Conservation (phyloP, 2,797 vertebrate species). For the Eulemur albifrons region DNA sequence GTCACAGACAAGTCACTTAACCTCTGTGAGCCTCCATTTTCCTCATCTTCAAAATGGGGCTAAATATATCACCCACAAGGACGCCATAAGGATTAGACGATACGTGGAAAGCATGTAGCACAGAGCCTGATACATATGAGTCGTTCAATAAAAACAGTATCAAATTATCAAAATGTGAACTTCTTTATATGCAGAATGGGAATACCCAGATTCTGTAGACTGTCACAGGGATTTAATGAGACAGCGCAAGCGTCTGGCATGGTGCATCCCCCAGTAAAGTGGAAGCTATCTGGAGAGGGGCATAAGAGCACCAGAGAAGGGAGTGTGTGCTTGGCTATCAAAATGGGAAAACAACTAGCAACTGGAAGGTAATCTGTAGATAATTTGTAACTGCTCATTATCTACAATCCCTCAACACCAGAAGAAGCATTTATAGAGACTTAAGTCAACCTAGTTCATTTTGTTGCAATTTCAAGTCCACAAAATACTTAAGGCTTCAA, state of each 20-base stretch:
- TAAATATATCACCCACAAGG: neutral
- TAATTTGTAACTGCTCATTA: neutral
- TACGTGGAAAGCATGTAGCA: neutral
- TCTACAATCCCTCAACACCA: neutral
- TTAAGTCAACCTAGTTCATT: neutral
- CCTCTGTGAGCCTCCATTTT: neutral
- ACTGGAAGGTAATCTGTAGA: neutral
- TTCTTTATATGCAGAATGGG: neutral
- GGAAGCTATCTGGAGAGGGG: neutral
- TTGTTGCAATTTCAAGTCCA: slow-evolving; percentile 38
- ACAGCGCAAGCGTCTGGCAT: rapidly evolving
- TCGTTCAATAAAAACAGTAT: neutral
- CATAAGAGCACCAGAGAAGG: neutral
- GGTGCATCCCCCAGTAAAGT: rapidly evolving
- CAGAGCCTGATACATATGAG: neutral
- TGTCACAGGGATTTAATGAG: neutral
- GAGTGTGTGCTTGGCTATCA: rapidly evolving
- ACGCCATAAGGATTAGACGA: neutral
- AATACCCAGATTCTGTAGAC: neutral
- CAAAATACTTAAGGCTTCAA: slow-evolving; percentile 24
- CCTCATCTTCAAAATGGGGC: neutral
- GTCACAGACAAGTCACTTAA: neutral
- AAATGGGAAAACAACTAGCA: neutral
- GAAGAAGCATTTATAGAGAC: neutral
- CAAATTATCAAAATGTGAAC: neutral